These are phyloP conservation scores for Drosophila tripunctata DNA, from an alignment of 2,888 invertebrate species.

Conservation along the genomic window DNA sequence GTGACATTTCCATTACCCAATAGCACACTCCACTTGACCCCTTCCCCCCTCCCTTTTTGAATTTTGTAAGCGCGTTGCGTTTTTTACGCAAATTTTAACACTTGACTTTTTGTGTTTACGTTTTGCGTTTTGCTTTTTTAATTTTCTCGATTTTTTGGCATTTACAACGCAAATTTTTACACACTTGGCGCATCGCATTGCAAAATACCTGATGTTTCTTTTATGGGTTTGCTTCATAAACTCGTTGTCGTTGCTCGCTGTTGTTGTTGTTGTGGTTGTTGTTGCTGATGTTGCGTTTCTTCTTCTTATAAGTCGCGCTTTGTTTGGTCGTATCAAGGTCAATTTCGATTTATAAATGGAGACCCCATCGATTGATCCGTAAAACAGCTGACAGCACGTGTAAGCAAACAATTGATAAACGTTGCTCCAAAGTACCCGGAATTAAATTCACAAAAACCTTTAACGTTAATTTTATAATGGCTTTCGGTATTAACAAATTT, in stretches of 20 bases:
- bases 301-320: constrained; percentile 32
- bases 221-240: constrained; percentile 23
- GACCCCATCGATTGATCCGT: constrained; percentile 6
- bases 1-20: constrained; percentile 37
- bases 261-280: constrained; percentile 4
- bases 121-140: constrained; percentile 4
- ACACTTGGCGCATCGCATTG: constrained; percentile 41
- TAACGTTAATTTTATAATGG: neutral
- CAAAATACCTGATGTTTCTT: constrained; percentile 35
- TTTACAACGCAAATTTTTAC: constrained; percentile 46
- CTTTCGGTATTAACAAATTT: neutral
- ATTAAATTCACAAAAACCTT: constrained; percentile 8
- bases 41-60: constrained; percentile 9
- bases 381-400: constrained; percentile 56
- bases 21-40: neutral
- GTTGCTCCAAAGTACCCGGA: constrained; percentile 33
- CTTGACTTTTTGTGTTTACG: constrained; percentile 13
- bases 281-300: neutral
- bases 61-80: constrained; percentile 12
- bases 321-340: constrained; percentile 69
- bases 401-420: constrained; percentile 40
- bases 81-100: constrained; percentile 40
- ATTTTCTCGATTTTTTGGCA: constrained; percentile 27
- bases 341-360: constrained; percentile 61
- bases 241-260: neutral